These are phyloP conservation scores for Patella depressa DNA, from an alignment of 2,888 invertebrate species.

Conservation along the genomic window DNA sequence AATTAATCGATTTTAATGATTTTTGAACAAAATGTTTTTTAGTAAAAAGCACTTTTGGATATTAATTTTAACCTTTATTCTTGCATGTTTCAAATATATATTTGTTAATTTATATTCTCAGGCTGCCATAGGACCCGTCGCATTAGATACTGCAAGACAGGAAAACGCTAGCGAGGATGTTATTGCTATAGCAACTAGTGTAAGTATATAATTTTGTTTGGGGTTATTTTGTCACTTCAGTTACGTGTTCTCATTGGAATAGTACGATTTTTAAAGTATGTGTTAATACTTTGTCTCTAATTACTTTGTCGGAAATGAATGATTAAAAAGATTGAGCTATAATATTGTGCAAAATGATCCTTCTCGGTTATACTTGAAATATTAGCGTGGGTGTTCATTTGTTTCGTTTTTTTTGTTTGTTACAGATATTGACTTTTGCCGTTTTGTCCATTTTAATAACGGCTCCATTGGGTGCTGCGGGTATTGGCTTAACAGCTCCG, in stretches of 20 bases:
- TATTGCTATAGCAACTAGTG: background rate
- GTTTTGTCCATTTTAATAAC: slow-evolving; percentile 38
- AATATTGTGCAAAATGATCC: too few species aligned
- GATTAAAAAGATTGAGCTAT: too few species aligned
- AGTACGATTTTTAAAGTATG: too few species aligned
- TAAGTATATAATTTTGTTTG: background rate
- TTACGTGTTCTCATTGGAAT: background rate
- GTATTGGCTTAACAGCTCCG: slow-evolving; percentile 34
- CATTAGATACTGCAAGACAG: slow-evolving; percentile 53
- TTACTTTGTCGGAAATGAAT: too few species aligned
- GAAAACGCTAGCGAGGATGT: background rate
- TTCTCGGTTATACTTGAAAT: too few species aligned
- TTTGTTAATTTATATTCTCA: slow-evolving; percentile 24
- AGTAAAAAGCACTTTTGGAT: too few species aligned
- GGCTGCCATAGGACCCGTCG: slow-evolving; percentile 65
- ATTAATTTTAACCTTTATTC: too few species aligned
- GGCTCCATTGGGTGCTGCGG: slow-evolving; percentile 36
- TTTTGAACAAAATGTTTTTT: too few species aligned
- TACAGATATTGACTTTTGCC: slow-evolving; percentile 39
- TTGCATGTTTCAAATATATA: too few species aligned
- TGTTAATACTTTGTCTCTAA: too few species aligned
- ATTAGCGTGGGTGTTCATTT: too few species aligned
- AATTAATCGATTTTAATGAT: too few species aligned
- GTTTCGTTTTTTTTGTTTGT: background rate
- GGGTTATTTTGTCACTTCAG: background rate